Evolutionary conservation across 2,113 vertebrate genomes (phyloP), one percentile per base, ranked within the genome.

Genomic region (Gambusia holbrooki): DNA sequence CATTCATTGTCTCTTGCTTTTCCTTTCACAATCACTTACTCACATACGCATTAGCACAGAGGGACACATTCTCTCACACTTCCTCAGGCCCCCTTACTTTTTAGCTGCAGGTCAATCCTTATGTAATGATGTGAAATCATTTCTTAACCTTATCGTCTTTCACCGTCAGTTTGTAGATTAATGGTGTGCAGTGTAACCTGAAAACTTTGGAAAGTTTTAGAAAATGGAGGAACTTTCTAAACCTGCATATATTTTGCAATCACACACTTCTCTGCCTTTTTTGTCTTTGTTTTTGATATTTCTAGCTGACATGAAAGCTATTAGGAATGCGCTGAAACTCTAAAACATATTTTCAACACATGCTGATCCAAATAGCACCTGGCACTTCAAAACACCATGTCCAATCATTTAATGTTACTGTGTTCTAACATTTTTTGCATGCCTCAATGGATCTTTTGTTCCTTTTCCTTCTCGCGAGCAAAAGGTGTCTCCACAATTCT

Each of bases 81-180:
- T 54, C 73, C 88, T 62, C 48, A 65, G 83, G 87, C 69, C 77
- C 10, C 63, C 66, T 78, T 78, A 78, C 37, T 29, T 76, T 84
- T 78, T 76, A 78, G 85, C 86, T 42, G 76, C 84, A 81, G 90
- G 91, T 91, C 85, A 82, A 71, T 79, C 66, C 87, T 91, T 89
- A 89, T 69, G 92, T 90, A 93, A 93, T 17, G 1, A 76, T 37
- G 60, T 88, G 92, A 88, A 91, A 93, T 90, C 4, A 86, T 89
- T 84, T 90, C 86, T 80, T 73, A 77, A 74, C 79, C 62, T 84
- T 51, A 48, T 79, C 70, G 67, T 78, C n/a, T 80, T 90, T 87
- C 69, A 84, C 45, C 58, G 78, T 81, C 77, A 62, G 61, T 42
- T 67, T 68, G 33, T 69, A 45, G n/a, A 81, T 87, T 86, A 76